phyloP scores from a whole-genome alignment of 2,113 vertebrate species.

The Anthoscopus minutus region DNA sequence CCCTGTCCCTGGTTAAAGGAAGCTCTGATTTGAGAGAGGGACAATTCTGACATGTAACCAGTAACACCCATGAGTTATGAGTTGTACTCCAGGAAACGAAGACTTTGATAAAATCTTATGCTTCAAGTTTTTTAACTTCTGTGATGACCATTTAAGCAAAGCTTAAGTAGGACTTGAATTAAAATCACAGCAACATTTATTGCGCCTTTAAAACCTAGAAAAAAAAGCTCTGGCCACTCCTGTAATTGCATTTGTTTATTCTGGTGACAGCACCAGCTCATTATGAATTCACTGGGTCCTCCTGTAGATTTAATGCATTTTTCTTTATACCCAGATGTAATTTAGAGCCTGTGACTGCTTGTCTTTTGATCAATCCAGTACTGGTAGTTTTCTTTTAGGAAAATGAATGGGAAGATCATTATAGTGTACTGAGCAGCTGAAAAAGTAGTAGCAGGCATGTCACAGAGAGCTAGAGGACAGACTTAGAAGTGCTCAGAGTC shows the following conservation, averaged over 20 bases:
- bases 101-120: neutral
- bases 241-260: neutral
- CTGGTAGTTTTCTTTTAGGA: constrained; percentile 14
- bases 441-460: neutral
- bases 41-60: neutral
- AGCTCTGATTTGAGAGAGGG: neutral
- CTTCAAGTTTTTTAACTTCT: neutral
- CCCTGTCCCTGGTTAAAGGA: neutral
- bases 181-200: neutral
- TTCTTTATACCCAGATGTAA: neutral
- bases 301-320: neutral
- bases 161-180: neutral
- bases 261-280: neutral
- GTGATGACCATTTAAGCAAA: neutral
- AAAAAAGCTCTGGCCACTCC: neutral
- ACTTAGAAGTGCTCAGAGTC: neutral
- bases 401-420: constrained; percentile 9
- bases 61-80: neutral
- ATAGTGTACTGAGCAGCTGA: neutral
- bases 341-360: constrained; percentile 8
- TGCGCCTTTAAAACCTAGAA: neutral
- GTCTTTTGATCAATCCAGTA: neutral
- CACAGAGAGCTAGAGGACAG: neutral
- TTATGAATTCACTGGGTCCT: neutral
- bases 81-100: neutral